Evolutionary conservation across 2,113 vertebrate species (phyloP).

Genomic region (Daubentonia madagascariensis): DNA sequence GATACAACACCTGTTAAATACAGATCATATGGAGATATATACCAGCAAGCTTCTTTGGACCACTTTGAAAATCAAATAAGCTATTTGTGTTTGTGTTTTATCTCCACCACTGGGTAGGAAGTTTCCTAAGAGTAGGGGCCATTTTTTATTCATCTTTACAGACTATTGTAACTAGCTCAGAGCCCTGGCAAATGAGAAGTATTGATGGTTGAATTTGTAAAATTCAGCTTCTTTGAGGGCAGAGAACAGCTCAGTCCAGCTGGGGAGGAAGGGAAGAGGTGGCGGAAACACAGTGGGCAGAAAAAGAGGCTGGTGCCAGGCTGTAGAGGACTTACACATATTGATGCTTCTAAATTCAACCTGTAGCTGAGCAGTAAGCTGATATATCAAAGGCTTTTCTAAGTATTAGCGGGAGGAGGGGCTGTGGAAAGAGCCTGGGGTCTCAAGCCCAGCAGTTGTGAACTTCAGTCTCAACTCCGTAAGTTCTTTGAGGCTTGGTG

Average conservation of each 20-base stretch:
- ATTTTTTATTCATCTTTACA: not conserved
- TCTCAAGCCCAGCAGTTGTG: fast-evolving
- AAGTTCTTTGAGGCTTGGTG: not conserved
- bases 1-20: not conserved
- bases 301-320: not conserved
- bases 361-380: no score
- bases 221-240: not conserved
- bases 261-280: not conserved
- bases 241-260: not conserved
- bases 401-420: not conserved
- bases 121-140: no score
- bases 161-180: not conserved
- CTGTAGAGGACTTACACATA: fast-evolving
- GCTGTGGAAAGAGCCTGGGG: not conserved
- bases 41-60: not conserved
- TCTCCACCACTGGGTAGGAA: not conserved
- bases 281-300: not conserved
- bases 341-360: not conserved
- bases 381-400: fast-evolving
- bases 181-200: not conserved
- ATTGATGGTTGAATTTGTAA: not conserved
- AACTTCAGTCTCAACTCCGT: not conserved
- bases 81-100: not conserved
- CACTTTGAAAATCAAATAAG: not conserved
- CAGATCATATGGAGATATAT: not conserved